Evolutionary conservation across 2,113 vertebrate genomes (phyloP).

Genomic region (Heterochromis multidens): DNA sequence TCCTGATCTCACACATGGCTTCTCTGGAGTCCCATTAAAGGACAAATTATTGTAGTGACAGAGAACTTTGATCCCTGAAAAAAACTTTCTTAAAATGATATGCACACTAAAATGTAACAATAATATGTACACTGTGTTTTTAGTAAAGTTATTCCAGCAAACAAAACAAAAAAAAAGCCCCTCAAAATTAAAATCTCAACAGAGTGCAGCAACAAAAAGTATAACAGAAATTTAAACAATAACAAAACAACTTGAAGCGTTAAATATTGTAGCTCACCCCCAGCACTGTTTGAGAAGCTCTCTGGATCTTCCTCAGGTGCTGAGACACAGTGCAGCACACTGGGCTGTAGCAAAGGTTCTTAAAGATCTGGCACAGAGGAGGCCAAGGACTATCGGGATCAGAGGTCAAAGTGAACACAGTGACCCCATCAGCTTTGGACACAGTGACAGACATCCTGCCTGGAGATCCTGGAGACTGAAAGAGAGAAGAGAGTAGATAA

Average conservation of each 20-base stretch:
- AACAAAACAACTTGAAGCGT: not conserved
- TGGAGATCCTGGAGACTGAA: not conserved
- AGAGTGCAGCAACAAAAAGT: not conserved
- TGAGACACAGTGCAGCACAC: constrained; percentile 59
- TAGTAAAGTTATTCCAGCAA: no score
- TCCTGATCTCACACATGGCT: no score
- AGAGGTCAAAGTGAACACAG: constrained; percentile 56
- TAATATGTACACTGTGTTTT: no score
- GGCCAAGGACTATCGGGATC: constrained; percentile 56
- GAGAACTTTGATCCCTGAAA: no score
- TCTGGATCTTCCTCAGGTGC: constrained; percentile 10
- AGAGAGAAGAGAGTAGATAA: not conserved
- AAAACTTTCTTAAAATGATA: no score
- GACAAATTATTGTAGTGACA: no score
- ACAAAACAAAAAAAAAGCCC: no score
- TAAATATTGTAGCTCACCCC: constrained; percentile 54
- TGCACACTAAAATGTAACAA: no score
- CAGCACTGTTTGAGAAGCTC: constrained; percentile 22
- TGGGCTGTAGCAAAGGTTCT: constrained; percentile 65
- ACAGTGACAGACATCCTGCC: constrained; percentile 64
- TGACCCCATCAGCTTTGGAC: constrained; percentile 51
- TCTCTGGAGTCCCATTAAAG: no score
- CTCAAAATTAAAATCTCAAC: not conserved
- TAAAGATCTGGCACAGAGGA: constrained; percentile 62
- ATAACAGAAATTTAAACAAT: not conserved